phyloP scores from a whole-genome alignment of 2,113 vertebrate species.

The Oreochromis tanganicae region DNA sequence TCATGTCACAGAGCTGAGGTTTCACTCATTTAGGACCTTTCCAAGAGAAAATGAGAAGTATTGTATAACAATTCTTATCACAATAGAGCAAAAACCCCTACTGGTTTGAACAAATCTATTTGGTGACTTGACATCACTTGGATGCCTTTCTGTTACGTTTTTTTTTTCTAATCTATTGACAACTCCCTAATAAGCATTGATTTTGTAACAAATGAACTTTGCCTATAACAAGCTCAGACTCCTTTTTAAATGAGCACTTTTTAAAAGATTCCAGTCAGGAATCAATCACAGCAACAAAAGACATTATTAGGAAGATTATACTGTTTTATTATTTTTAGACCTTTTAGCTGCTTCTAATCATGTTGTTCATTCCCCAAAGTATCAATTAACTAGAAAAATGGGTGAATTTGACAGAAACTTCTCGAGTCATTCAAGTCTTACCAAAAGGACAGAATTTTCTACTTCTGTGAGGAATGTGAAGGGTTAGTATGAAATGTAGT shows the following conservation, averaged over 20 bases:
- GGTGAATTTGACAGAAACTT: not conserved
- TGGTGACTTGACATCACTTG: not conserved
- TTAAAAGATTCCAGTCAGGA: not conserved
- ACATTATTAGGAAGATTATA: not conserved
- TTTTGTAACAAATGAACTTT: not conserved
- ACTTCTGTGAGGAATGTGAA: not conserved
- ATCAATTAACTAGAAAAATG: not conserved
- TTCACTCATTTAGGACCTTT: not conserved
- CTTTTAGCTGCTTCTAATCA: not conserved
- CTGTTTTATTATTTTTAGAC: not conserved
- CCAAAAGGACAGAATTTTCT: not conserved
- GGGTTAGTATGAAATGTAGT: not conserved
- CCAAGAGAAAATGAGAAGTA: not conserved
- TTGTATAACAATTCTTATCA: not conserved
- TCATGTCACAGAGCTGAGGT: not conserved
- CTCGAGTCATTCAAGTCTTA: not conserved
- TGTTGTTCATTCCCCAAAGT: not conserved
- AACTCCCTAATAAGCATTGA: not conserved
- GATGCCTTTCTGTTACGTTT: not conserved
- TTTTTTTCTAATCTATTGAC: not conserved
- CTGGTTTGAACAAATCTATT: not conserved
- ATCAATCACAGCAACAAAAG: not conserved
- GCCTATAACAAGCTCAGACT: not conserved
- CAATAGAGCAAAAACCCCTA: not conserved
- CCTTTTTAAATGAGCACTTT: not conserved